Percentiles rank a stretch among this genome's conserved stretches.
Evolutionary conservation across 2,888 invertebrate genomes (phyloP).

Genomic region (Pristionchus mayeri): DNA sequence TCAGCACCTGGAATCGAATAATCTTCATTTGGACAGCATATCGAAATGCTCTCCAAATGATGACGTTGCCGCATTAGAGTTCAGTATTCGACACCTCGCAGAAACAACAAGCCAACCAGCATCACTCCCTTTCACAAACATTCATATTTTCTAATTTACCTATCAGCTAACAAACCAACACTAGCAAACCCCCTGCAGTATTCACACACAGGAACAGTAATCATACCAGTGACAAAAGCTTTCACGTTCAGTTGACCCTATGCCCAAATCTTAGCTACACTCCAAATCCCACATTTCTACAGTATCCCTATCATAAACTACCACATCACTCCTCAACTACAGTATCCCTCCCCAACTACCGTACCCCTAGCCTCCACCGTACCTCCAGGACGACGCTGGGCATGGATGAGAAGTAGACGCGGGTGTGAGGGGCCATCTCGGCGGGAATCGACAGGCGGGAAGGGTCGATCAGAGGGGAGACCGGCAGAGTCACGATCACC

Average conservation of each 20-base stretch:
- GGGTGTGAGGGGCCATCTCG: conserved; percentile 34
- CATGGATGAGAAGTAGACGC: conserved; percentile 29
- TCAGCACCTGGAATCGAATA: conserved; percentile 39
- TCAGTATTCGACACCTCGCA: background rate
- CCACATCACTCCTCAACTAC: no score
- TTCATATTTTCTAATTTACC: background rate
- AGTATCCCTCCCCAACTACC: background rate
- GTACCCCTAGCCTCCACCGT: background rate
- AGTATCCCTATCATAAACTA: background rate
- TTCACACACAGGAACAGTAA: no score
- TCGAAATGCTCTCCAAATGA: no score
- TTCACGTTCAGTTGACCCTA: background rate
- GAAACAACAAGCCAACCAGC: background rate
- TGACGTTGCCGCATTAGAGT: no score
- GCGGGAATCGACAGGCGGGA: conserved; percentile 18
- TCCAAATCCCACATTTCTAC: no score
- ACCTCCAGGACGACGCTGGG: conserved; percentile 28
- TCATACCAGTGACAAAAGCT: no score
- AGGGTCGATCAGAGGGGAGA: conserved; percentile 38
- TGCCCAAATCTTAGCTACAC: background rate
- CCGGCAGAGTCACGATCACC: conserved; percentile 42
- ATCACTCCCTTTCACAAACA: background rate
- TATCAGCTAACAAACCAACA: background rate
- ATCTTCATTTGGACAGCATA: no score
- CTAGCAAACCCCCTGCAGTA: no score